phyloP scores from a whole-genome alignment of 2,888 invertebrate genomes.

The Macaria notata region DNA sequence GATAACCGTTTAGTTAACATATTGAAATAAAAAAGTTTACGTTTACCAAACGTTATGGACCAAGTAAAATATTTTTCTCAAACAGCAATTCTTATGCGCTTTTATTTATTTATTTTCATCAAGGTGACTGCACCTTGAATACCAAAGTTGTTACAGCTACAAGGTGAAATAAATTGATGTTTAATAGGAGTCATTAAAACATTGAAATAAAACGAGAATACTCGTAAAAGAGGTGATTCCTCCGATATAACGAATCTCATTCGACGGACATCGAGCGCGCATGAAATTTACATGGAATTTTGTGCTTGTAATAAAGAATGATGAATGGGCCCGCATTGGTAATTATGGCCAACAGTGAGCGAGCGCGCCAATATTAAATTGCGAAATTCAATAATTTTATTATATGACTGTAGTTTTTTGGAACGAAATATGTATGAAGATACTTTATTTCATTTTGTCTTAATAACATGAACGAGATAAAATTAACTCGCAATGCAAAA shows the following conservation, averaged over 20 bases:
- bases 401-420: slow-evolving; percentile 51
- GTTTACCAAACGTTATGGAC: too few species aligned
- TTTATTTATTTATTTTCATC: too few species aligned
- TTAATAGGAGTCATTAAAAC: slow-evolving; percentile 28
- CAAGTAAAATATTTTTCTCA: too few species aligned
- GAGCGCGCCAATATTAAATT: slow-evolving; percentile 70
- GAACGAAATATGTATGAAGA: slow-evolving; percentile 15
- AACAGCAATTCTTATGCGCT: too few species aligned
- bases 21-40: too few species aligned
- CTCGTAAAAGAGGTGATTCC: slow-evolving; percentile 57
- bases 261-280: slow-evolving; percentile 60
- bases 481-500: neutral
- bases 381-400: slow-evolving; percentile 76
- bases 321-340: slow-evolving; percentile 79
- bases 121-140: too few species aligned
- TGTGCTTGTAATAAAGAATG: slow-evolving; percentile 80
- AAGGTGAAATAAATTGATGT: slow-evolving; percentile 15
- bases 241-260: slow-evolving; percentile 71
- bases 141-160: too few species aligned
- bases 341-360: slow-evolving; percentile 74
- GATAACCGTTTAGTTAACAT: too few species aligned
- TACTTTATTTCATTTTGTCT: slow-evolving; percentile 15
- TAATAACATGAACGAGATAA: slow-evolving; percentile 9
- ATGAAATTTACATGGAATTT: slow-evolving; percentile 81
- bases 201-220: slow-evolving; percentile 34